Evolutionary conservation across 2,797 vertebrate species (phyloP).

Genomic region (Gobionotothen gibberifrons): DNA sequence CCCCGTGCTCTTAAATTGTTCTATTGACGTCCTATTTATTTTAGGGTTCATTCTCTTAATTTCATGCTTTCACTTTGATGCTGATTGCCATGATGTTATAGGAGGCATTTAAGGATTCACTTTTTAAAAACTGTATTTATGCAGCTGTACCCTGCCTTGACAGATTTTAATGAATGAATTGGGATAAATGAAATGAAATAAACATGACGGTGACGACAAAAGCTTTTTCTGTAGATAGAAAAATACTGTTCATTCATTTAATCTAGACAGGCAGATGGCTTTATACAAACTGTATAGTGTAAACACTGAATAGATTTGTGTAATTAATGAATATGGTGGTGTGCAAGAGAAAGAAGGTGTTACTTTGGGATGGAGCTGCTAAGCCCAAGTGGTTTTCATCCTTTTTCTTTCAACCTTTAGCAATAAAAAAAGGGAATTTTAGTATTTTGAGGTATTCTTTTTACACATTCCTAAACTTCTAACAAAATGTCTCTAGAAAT

Average conservation of each 20-base stretch:
- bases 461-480: neutral
- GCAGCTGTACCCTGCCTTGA: no score
- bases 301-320: neutral
- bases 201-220: neutral
- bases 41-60: neutral
- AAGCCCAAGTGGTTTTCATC: no score
- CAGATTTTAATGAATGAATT: neutral
- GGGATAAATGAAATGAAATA: neutral
- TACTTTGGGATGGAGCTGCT: neutral
- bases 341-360: neutral
- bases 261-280: neutral
- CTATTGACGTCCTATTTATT: neutral
- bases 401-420: neutral
- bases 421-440: neutral
- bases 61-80: no score
- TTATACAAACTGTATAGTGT: neutral
- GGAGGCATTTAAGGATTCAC: no score
- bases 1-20: neutral
- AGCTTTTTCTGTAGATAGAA: neutral
- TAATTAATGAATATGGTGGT: neutral
- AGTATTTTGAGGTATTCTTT: neutral
- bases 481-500: constrained; percentile 10
- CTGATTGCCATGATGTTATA: no score
- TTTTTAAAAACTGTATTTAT: no score
- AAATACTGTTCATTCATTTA: neutral